These are phyloP conservation scores for Nomada ferruginata DNA, from an alignment of 2,888 invertebrate species.

Conservation along the genomic window DNA sequence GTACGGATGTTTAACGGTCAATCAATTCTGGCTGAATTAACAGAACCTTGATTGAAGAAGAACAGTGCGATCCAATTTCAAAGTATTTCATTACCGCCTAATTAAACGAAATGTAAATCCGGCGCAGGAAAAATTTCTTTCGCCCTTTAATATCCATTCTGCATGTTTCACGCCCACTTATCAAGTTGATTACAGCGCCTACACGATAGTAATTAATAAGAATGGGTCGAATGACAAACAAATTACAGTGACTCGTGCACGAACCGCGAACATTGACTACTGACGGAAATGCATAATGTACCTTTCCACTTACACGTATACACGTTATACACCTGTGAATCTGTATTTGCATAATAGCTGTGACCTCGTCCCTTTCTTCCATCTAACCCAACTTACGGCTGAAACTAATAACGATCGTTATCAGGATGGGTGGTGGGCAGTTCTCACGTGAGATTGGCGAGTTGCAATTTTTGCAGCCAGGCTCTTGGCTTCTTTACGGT, in stretches of 20 bases:
- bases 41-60: too few species aligned
- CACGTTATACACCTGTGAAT: conserved; percentile 29
- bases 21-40: too few species aligned
- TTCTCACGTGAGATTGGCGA: conserved; percentile 25
- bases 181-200: neutral
- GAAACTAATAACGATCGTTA: conserved; percentile 38
- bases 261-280: conserved; percentile 19
- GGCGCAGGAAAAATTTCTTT: neutral
- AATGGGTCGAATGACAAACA: conserved; percentile 31
- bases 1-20: too few species aligned
- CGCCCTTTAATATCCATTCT: neutral
- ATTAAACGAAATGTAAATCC: neutral
- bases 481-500: conserved; percentile 33
- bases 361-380: conserved; percentile 27
- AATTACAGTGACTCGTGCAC: conserved; percentile 37
- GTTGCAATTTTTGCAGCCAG: conserved; percentile 46
- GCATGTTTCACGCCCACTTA: neutral
- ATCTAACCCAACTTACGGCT: conserved; percentile 28
- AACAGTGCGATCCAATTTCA: neutral
- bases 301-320: conserved; percentile 13
- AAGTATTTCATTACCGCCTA: neutral
- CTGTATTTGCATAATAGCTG: conserved; percentile 57
- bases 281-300: conserved; percentile 35
- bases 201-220: conserved; percentile 33
- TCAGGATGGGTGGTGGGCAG: conserved; percentile 26